These are phyloP conservation scores for Polymixis lichenea DNA, from an alignment of 2,888 invertebrate genomes.

Conservation along the genomic window DNA sequence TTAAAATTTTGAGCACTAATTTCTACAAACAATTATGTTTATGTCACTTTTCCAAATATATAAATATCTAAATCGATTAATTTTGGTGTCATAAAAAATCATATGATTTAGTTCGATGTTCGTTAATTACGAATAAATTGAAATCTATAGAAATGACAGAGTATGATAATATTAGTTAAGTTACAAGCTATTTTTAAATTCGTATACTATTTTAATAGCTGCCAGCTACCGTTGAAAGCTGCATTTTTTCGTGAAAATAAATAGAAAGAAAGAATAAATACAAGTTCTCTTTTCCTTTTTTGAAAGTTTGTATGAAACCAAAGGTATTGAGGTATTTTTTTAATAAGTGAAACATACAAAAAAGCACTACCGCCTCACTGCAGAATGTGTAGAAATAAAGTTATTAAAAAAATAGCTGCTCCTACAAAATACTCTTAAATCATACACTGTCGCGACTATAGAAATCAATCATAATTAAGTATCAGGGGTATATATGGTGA, in stretches of 20 bases:
- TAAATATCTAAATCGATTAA: conserved; percentile 11
- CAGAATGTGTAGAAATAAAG: neutral
- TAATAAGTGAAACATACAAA: neutral
- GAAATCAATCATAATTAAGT: conserved; percentile 57
- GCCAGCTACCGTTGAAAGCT: neutral
- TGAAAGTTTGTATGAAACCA: neutral
- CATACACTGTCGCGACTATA: conserved; percentile 57
- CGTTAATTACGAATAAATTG: neutral
- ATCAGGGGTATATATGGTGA: conserved; percentile 85
- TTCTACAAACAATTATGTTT: conserved; percentile 43
- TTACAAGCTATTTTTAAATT: neutral
- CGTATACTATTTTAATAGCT: neutral
- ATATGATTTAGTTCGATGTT: neutral
- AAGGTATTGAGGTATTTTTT: neutral
- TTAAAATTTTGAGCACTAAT: conserved; percentile 70
- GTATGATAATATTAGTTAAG: neutral
- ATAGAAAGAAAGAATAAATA: too few relatives aligned
- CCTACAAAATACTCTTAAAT: neutral
- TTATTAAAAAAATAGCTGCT: conserved; percentile 13
- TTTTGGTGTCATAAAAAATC: conserved; percentile 17
- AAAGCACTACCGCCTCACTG: neutral
- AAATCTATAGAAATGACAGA: conserved; percentile 56
- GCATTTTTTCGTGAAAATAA: neutral
- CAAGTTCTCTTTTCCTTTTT: neutral
- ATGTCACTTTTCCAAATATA: conserved; percentile 16